These are phyloP conservation scores for Aphelinus certus DNA, from an alignment of 1,140 invertebrate species.

Conservation along the genomic window DNA sequence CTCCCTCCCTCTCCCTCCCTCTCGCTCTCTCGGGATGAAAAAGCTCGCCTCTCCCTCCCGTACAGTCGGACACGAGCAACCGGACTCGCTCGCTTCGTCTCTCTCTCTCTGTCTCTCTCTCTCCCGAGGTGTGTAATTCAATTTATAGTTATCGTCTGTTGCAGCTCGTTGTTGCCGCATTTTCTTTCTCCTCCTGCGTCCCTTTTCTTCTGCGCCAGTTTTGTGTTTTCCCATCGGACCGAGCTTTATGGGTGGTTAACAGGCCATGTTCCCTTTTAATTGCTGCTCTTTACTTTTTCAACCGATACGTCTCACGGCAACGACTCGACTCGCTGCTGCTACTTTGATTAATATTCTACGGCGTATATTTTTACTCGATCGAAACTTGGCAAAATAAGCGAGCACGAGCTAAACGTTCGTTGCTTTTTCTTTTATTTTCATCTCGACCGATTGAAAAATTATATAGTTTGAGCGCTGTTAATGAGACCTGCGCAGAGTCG, in stretches of 20 bases:
- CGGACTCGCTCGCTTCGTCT: slow-evolving; percentile 9
- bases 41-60: background rate
- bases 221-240: background rate
- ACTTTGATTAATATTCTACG: too few species aligned
- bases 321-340: background rate
- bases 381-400: too few species aligned
- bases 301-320: background rate
- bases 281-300: background rate
- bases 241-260: slow-evolving; percentile 5
- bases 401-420: too few species aligned
- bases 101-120: background rate
- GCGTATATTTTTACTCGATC: too few species aligned
- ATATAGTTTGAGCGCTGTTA: too few species aligned
- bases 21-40: too few species aligned
- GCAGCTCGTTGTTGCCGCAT: slow-evolving; percentile 5
- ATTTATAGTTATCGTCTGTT: slow-evolving; percentile 31
- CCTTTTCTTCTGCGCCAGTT: background rate
- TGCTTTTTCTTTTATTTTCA: too few species aligned
- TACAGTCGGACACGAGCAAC: background rate
- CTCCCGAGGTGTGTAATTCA: slow-evolving; percentile 33
- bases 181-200: background rate
- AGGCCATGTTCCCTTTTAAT: slow-evolving; percentile 33
- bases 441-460: too few species aligned
- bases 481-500: too few species aligned
- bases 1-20: background rate